Evolutionary conservation across 2,888 invertebrate species (phyloP).

Genomic region (Hirtodrosophila histrioides): DNA sequence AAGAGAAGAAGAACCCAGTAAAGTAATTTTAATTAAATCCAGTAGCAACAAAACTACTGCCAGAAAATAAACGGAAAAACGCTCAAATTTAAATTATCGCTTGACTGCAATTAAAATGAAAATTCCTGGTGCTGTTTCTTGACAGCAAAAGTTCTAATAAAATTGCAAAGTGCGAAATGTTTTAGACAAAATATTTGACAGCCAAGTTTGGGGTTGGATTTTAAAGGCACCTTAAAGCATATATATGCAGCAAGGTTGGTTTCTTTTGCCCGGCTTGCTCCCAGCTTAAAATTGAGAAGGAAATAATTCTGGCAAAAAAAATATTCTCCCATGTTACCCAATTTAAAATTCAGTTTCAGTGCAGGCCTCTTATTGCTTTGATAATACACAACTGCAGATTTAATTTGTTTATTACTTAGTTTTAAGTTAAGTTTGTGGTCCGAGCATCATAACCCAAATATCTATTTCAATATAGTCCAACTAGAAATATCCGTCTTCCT

Average conservation of each 20-base stretch:
- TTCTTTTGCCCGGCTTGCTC: slow-evolving; percentile 7
- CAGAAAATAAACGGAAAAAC: slow-evolving; percentile 8
- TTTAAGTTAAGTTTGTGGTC: not conserved
- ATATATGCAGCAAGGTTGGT: not conserved
- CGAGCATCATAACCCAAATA: no score
- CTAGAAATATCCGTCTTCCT: no score
- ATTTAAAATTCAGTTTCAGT: slow-evolving; percentile 51
- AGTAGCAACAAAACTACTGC: slow-evolving; percentile 24
- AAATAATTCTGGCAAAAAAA: slow-evolving; percentile 9
- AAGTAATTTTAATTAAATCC: slow-evolving; percentile 66
- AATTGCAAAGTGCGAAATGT: slow-evolving; percentile 36
- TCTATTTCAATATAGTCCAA: no score
- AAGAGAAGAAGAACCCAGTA: slow-evolving; percentile 13
- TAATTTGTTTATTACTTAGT: slow-evolving; percentile 9
- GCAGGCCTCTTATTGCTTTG: slow-evolving; percentile 8
- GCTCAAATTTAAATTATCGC: slow-evolving; percentile 43
- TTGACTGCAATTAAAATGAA: slow-evolving; percentile 55
- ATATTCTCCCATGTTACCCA: slow-evolving; percentile 22
- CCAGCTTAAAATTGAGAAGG: not conserved
- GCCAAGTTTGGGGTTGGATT: not conserved
- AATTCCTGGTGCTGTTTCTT: slow-evolving; percentile 40
- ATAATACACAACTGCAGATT: slow-evolving; percentile 1
- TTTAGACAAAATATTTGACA: slow-evolving; percentile 23
- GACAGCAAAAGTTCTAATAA: slow-evolving; percentile 43
- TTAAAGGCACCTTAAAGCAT: slow-evolving; percentile 18